These are phyloP conservation scores for Mechanitis mazaeus DNA, from an alignment of 2,888 invertebrate species.

Conservation along the genomic window DNA sequence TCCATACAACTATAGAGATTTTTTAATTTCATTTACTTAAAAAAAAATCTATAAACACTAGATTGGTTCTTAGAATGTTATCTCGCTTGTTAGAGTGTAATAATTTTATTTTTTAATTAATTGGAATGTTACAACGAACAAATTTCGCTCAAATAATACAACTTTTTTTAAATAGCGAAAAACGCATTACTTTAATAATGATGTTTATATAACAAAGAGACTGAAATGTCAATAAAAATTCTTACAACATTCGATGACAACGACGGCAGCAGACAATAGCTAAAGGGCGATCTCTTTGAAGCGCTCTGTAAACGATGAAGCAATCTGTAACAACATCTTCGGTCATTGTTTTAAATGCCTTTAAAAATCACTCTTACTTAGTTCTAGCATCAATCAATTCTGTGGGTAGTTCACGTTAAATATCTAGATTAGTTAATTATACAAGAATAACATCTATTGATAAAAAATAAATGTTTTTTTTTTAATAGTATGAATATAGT, in stretches of 20 bases:
- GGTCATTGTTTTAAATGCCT: slow-evolving; percentile 5
- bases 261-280: slow-evolving; percentile 3
- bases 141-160: background rate
- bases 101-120: background rate
- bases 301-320: slow-evolving; percentile 7
- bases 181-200: background rate
- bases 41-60: too few relatives aligned
- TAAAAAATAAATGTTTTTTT: too few relatives aligned
- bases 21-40: too few relatives aligned
- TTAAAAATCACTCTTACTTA: background rate
- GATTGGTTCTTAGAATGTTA: too few relatives aligned
- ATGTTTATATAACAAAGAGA: background rate
- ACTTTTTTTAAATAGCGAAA: background rate
- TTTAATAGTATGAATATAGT: too few relatives aligned
- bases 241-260: background rate
- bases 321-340: slow-evolving; percentile 6
- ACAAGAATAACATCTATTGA: too few relatives aligned
- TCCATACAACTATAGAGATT: too few relatives aligned
- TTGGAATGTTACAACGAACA: background rate
- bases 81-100: too few relatives aligned
- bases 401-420: background rate
- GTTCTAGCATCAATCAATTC: background rate
- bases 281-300: slow-evolving; percentile 6
- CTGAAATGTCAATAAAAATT: background rate
- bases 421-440: too few relatives aligned